Base-by-base conservation (phyloP, 2,113 vertebrate species). In the Heterotis niloticus region DNA sequence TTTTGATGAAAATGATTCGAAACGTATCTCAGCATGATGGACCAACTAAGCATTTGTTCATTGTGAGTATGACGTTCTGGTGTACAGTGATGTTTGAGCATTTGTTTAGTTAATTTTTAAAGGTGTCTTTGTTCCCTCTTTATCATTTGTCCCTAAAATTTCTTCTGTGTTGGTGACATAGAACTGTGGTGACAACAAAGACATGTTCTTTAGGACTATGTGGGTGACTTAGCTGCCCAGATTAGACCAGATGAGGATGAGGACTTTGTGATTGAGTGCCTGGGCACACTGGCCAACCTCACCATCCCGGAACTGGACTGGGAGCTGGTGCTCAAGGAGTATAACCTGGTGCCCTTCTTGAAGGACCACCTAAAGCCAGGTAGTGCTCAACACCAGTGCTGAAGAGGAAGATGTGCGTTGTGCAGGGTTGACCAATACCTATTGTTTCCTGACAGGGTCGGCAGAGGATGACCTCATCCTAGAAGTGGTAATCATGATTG, bases 401-500 rank as follows among this genome's bases (percentile, higher is more conserved):
- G 20, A 64, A 75, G 26, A 17, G 57, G 10, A 28, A 56, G 20
- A 13, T 20, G 9, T 64, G 54, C 2, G 72, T 60, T 10, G 0
- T 28, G 18, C 76, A 66, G 24, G n/a, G 17, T 11, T 80, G 71
- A 77, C 73, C 28, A 34, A 57, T 62, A 20, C 81, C 84, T 78
- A 7, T 11, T 2, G 18, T 75, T 26, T 75, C 74, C 16, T 1
- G 14, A 14, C 84, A 99, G 98, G 96, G 83, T 93, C 93, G 67
- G 95, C 97, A 26, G 96, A 99, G 87, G 98, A 98, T 75, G 97
- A 99, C 85, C 94, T 99, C 0, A 94, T 98, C 79, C 88, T 99
- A 81, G 98, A 99, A 88, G 96, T 98, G 86, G 97, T 99, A 65
- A 98, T 99, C 80, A 95, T 99, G 96, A 98, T 98, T 5, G 98